Percentiles rank a stretch among this genome's conserved stretches.
These are phyloP conservation scores for Harpagifer antarcticus DNA, from an alignment of 2,797 vertebrate species.

Conservation along the genomic window DNA sequence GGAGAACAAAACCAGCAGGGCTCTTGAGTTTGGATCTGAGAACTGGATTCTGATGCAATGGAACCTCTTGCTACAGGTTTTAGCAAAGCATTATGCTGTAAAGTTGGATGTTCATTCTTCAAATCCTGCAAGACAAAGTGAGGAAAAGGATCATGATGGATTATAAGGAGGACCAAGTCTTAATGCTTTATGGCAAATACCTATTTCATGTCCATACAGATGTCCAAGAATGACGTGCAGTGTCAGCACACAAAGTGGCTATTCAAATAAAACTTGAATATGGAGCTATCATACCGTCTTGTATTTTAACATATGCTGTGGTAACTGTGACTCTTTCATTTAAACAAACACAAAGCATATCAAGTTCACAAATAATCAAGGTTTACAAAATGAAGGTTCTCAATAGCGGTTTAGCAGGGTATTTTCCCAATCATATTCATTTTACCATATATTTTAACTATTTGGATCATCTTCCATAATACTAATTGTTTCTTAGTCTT, in stretches of 20 bases:
- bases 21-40: conserved; percentile 20
- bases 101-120: neutral
- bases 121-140: neutral
- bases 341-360: too few species aligned
- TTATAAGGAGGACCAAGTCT: neutral
- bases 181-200: neutral
- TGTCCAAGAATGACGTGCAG: neutral
- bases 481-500: too few species aligned
- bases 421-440: too few species aligned
- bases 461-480: too few species aligned
- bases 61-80: neutral
- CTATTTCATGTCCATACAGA: neutral
- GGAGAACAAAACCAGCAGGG: conserved; percentile 54
- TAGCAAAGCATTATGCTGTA: neutral
- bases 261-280: neutral
- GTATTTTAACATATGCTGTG: too few species aligned
- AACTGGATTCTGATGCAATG: neutral
- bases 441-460: too few species aligned
- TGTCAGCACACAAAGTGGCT: neutral
- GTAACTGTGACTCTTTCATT: too few species aligned
- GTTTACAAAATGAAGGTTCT: too few species aligned
- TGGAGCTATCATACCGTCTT: neutral
- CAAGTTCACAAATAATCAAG: too few species aligned
- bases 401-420: too few species aligned
- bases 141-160: neutral